Evolutionary conservation across 2,888 invertebrate genomes (phyloP).

Genomic region (Yponomeuta evonymella): DNA sequence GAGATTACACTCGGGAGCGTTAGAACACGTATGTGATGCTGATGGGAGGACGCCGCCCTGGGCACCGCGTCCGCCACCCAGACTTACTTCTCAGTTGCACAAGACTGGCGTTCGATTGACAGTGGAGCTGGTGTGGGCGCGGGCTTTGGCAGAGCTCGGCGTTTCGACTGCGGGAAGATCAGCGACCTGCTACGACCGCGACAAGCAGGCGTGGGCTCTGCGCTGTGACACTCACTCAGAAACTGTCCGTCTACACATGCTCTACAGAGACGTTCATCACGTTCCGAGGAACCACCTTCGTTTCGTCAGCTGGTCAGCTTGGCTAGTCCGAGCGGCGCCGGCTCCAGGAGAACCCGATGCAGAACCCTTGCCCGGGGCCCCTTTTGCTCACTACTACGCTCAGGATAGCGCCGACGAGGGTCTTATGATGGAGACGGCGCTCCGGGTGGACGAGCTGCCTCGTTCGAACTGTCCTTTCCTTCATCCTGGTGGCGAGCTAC

Average conservation of each 20-base stretch:
- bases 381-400: constrained; percentile 87
- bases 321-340: constrained; percentile 70
- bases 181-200: constrained; percentile 84
- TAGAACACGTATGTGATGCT: constrained; percentile 82
- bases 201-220: constrained; percentile 87
- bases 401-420: constrained; percentile 88
- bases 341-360: constrained; percentile 79
- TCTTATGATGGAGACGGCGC: constrained; percentile 86
- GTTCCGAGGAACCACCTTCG: constrained; percentile 85
- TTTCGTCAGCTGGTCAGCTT: constrained; percentile 84
- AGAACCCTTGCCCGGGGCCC: constrained; percentile 81
- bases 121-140: constrained; percentile 84
- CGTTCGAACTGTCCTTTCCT: constrained; percentile 82
- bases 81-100: constrained; percentile 74
- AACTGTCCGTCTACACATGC: constrained; percentile 82
- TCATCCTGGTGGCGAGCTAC: constrained; percentile 82
- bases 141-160: constrained; percentile 72
- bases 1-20: constrained; percentile 80
- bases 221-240: constrained; percentile 87
- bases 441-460: constrained; percentile 82
- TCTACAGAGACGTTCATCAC: constrained; percentile 85
- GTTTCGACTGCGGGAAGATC: constrained; percentile 76
- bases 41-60: constrained; percentile 83
- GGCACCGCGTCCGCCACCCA: constrained; percentile 79
- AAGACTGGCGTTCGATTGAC: constrained; percentile 80